Percentiles rank a stretch among this genome's conserved stretches.
These are phyloP conservation scores for Cataglyphis livida DNA, from an alignment of 2,888 invertebrate species.

Conservation along the genomic window DNA sequence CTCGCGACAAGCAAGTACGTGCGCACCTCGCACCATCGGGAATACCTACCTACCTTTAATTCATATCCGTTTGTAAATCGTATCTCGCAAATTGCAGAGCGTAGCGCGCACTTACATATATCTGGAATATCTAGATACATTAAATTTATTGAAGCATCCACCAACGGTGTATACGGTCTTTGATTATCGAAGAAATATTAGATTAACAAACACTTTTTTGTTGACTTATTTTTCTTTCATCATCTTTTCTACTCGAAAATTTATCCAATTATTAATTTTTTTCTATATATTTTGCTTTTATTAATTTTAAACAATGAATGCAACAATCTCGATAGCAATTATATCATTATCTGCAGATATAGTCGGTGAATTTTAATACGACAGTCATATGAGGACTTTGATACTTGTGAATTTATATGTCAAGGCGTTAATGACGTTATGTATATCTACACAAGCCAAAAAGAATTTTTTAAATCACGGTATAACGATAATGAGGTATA, in stretches of 20 bases:
- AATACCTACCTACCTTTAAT: constrained; percentile 19
- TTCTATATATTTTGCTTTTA: background rate
- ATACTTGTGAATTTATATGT: background rate
- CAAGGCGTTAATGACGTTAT: background rate
- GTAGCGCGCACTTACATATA: background rate
- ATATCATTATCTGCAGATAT: background rate
- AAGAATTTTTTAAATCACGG: constrained; percentile 6
- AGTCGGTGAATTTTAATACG: background rate
- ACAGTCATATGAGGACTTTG: background rate
- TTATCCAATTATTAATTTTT: background rate
- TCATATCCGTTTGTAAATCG: constrained; percentile 13
- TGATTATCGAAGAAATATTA: background rate
- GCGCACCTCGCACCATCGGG: background rate
- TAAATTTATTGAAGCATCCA: constrained; percentile 17
- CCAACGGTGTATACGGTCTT: background rate
- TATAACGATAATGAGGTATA: constrained; percentile 7
- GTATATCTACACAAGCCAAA: background rate
- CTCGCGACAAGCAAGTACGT: constrained; percentile 2
- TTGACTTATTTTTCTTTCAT: background rate
- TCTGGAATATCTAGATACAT: background rate
- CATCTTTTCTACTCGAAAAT: background rate
- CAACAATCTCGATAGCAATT: background rate
- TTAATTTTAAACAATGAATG: background rate
- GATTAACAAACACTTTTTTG: background rate
- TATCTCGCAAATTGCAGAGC: constrained; percentile 20